Evolutionary conservation across 2,113 vertebrate genomes (phyloP), one percentile per base, ranked within the genome.

Genomic region (Eublepharis macularius): DNA sequence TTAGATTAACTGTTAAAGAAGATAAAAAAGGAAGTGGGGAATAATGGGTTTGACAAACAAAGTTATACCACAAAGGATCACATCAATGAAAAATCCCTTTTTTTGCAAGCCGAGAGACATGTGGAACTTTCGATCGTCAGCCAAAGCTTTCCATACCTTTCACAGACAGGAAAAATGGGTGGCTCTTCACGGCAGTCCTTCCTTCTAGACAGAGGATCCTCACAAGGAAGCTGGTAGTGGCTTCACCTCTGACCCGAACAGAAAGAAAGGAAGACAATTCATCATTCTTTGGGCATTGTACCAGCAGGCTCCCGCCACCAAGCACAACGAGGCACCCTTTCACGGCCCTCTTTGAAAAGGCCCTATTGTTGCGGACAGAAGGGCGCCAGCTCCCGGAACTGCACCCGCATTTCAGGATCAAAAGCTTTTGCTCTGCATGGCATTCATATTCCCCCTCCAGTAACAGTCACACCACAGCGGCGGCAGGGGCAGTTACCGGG

Each of bases 151-250:
- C 66, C 84, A 63, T 85, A 85, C 84, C 84, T 85, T 80, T 73
- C 84, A 72, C 84, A 79, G 76, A 80, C 32, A 85, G 76, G 84
- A 73, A 63, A 85, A 73, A 80, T 80, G 69, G 76, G 84, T 26
- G 39, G 68, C 13, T 45, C 29, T n/a, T 60, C 49, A 4, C 39
- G 19, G 36, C 65, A 36, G 17, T 24, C 11, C 45, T 54, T 57
- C 19, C 5, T 51, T 45, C 7, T 4, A 49, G 17, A 60, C 65
- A 72, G 75, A 69, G 75, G 47, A n/a, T 49, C 70, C 41, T 76
- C 72, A n/a, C 51, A 21, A 17, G 6, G 24, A 19, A 36, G 69
- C 75, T 54, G 7, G 75, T n/a, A n/a, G n/a, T 11, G 39, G 65
- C 68, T 80, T 80, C 84, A 80, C 76, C 76, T 60, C 83, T 84